Evolutionary conservation across 2,888 invertebrate genomes (phyloP), one percentile per base, ranked within the genome.

Genomic region (Lochmaea capreae): DNA sequence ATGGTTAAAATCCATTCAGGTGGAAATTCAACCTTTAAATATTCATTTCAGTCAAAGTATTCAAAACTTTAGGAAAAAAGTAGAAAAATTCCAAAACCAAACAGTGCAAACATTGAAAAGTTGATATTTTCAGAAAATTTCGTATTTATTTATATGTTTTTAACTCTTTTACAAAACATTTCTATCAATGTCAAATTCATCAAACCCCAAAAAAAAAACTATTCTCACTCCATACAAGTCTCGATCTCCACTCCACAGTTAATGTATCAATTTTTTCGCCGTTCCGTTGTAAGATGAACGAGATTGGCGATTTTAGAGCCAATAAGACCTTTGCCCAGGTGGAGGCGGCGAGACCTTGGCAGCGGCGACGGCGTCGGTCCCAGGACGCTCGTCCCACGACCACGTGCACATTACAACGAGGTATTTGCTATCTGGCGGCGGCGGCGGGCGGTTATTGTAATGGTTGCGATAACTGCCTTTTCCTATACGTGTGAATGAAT

Each of bases 321-420:
- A 82, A 83, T 83, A 83, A 82, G 77, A 77, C 75, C 73, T 67
- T 72, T 79, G 80, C 78, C 80, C 80, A 81, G 81, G 81, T 82
- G 76, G 76, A 81, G 74, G 79, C 70, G 70, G 80, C 74, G 75
- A 74, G 75, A 74, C 77, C 68, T 71, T 65, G 76, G 73, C 74
- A 63, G 74, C 73, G 71, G 72, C 74, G 74, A 68, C 71, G 68
- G 75, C 75, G 65, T 61, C 76, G 78, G 84, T 85, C 85, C 85
- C 85, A 76, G 77, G 85, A 79, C 81, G 83, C 79, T 84, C 84
- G 82, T 85, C 84, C 81, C 76, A 78, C 80, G 79, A 82, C 84
- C 85, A 84, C 85, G 85, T 84, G 85, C 84, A 83, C 84, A 84
- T 85, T 85, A 84, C 83, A 83, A 80, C 57, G 70, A 80, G 83